Evolutionary conservation across 2,797 vertebrate species (phyloP).

Genomic region (Chaetodon trifasciatus): DNA sequence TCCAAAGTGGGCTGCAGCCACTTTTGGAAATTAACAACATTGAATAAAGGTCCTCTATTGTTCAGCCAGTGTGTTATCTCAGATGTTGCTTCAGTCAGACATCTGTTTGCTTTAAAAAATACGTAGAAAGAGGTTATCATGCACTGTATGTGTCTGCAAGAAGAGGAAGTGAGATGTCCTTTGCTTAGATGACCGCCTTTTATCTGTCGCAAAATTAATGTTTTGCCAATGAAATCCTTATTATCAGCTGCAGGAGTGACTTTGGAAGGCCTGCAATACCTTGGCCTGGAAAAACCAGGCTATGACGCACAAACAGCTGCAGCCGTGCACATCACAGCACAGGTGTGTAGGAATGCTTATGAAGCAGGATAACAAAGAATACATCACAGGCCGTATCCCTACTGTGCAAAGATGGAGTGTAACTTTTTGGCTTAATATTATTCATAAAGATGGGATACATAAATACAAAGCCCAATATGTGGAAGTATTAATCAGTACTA

Average conservation of each 20-base stretch:
- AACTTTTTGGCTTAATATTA: neutral
- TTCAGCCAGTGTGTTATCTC: neutral
- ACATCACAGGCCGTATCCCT: neutral
- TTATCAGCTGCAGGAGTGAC: slow-evolving; percentile 55
- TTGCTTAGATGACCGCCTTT: slow-evolving; percentile 24
- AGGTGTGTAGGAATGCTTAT: slow-evolving; percentile 62
- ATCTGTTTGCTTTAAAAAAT: slow-evolving; percentile 11
- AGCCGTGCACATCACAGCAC: slow-evolving; percentile 34
- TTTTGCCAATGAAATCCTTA: slow-evolving; percentile 44
- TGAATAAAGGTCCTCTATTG: neutral
- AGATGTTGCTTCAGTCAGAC: neutral
- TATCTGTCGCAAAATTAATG: slow-evolving; percentile 45
- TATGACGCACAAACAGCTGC: slow-evolving; percentile 61
- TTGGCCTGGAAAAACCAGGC: slow-evolving; percentile 59
- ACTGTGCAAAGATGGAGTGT: neutral
- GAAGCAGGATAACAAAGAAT: slow-evolving; percentile 34
- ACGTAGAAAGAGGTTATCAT: slow-evolving; percentile 10
- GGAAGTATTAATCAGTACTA: neutral
- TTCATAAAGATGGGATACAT: neutral
- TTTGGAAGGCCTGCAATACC: slow-evolving; percentile 49
- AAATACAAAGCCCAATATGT: neutral
- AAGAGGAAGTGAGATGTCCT: slow-evolving; percentile 21
- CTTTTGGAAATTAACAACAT: neutral
- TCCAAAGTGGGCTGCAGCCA: neutral
- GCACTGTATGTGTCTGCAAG: neutral